Percentiles rank a stretch among this genome's conserved stretches.
Evolutionary conservation across 2,113 vertebrate genomes (phyloP).

Genomic region (Psophia crepitans): DNA sequence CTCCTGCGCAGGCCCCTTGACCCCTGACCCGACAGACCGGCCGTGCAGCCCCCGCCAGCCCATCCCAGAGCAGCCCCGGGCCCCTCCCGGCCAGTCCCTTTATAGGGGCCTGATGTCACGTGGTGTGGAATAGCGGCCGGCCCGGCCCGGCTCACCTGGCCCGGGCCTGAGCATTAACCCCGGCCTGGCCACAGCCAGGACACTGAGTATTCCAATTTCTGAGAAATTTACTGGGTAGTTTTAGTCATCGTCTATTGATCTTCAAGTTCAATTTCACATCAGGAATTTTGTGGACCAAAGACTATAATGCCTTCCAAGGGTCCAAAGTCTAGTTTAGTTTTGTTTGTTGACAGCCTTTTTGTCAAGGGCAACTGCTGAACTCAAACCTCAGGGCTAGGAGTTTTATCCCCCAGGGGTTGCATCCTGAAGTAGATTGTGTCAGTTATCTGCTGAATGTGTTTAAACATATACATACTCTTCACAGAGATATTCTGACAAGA

Average conservation of each 20-base stretch:
- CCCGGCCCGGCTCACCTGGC: no score
- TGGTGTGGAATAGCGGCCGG: no score
- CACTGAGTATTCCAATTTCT: not conserved
- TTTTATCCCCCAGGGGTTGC: rapidly evolving
- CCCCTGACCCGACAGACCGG: no score
- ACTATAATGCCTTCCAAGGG: not conserved
- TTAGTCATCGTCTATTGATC: not conserved
- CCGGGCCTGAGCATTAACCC: no score
- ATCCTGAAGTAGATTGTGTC: not conserved
- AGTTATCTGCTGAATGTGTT: not conserved
- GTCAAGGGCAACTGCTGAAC: not conserved
- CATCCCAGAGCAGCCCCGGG: no score
- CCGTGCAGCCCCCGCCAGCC: no score
- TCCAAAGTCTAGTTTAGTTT: not conserved
- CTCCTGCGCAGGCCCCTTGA: no score
- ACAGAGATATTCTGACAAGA: not conserved
- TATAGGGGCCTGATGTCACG: no score
- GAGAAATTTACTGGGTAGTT: not conserved
- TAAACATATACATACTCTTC: not conserved
- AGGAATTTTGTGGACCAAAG: not conserved
- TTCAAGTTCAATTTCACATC: not conserved
- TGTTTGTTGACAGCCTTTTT: not conserved
- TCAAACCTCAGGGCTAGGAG: not conserved
- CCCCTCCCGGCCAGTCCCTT: no score
- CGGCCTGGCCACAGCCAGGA: no score